Percentiles rank a stretch among this genome's conserved stretches.
These are phyloP conservation scores for Agapornis roseicollis DNA, from an alignment of 2,113 vertebrate genomes.

Conservation along the genomic window DNA sequence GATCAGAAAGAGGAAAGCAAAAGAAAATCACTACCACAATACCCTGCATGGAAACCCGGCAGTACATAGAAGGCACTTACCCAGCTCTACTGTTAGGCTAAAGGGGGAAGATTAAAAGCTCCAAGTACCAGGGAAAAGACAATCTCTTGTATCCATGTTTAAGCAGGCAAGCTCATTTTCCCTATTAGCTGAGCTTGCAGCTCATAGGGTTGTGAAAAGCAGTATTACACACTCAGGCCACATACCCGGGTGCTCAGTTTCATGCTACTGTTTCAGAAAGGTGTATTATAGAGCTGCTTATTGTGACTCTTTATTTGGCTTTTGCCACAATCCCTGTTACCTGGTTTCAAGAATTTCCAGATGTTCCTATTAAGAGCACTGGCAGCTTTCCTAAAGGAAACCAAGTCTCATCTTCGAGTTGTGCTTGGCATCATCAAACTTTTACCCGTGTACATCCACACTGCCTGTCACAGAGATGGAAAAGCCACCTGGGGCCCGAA, in stretches of 20 bases:
- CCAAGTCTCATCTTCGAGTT: background rate
- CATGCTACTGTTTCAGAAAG: background rate
- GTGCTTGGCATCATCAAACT: background rate
- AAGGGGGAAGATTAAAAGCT: background rate
- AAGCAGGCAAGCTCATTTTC: background rate
- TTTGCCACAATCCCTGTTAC: background rate
- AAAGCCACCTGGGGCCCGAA: background rate
- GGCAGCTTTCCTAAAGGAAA: background rate
- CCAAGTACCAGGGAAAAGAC: background rate
- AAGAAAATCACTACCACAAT: background rate
- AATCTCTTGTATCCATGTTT: background rate
- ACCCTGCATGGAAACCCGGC: background rate
- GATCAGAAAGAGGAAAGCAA: background rate
- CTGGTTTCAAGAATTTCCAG: conserved; percentile 3
- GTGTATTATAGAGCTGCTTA: background rate
- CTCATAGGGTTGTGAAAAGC: fast-evolving
- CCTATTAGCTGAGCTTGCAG: background rate
- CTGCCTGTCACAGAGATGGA: background rate
- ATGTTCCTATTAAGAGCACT: background rate
- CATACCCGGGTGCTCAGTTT: background rate
- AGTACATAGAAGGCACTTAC: no score
- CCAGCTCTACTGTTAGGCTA: fast-evolving
- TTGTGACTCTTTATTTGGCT: background rate
- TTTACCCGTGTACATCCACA: background rate
- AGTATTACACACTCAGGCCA: background rate